Conservation (phyloP, 2,888 invertebrate species). For the Rhamnusium bicolor region DNA sequence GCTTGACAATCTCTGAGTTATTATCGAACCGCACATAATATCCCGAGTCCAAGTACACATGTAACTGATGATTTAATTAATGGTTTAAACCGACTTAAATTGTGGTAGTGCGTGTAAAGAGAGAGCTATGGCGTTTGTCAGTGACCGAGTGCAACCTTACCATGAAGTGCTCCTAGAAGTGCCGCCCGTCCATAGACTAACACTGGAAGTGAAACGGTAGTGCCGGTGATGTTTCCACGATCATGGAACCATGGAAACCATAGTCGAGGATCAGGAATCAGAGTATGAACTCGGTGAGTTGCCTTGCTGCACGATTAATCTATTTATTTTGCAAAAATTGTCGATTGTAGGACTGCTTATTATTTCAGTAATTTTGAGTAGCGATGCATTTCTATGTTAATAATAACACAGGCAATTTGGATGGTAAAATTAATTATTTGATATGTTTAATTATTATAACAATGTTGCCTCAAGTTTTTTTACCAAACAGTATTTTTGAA, state of each 20-base stretch:
- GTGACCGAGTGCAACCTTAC: slow-evolving; percentile 38
- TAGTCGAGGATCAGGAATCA: slow-evolving; percentile 79
- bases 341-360: not conserved
- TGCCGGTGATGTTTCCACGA: slow-evolving; percentile 58
- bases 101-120: slow-evolving; percentile 33
- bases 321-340: not conserved
- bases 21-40: slow-evolving; percentile 23
- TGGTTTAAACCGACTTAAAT: slow-evolving; percentile 21
- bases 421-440: too few relatives aligned
- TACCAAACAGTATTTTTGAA: too few relatives aligned
- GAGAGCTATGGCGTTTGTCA: slow-evolving; percentile 45
- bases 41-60: slow-evolving; percentile 19
- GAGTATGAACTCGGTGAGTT: slow-evolving; percentile 79
- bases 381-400: too few relatives aligned
- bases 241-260: slow-evolving; percentile 77
- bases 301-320: not conserved
- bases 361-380: too few relatives aligned
- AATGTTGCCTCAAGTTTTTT: too few relatives aligned
- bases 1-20: slow-evolving; percentile 33
- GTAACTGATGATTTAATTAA: slow-evolving; percentile 29
- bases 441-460: too few relatives aligned
- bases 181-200: slow-evolving; percentile 16
- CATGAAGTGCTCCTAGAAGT: slow-evolving; percentile 23
- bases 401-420: too few relatives aligned
- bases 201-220: slow-evolving; percentile 58